Evolutionary conservation across 2,113 vertebrate species (phyloP), one percentile per base, ranked within the genome.

Genomic region (Axis porcinus): DNA sequence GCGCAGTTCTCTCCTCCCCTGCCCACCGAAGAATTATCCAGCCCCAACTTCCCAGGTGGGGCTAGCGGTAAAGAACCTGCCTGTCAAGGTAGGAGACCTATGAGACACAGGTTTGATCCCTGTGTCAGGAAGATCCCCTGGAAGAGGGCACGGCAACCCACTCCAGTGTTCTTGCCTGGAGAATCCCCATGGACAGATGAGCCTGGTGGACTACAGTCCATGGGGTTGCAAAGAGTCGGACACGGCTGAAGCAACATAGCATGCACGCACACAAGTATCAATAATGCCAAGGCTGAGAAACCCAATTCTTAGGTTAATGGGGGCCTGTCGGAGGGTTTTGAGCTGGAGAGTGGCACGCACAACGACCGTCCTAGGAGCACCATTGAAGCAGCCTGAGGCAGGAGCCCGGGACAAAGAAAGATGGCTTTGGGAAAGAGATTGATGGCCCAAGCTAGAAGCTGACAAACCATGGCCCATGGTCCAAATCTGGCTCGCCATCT

Each of bases 351-450:
- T n/a, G 40, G 45, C 0, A 0, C 30, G 28, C 78, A 16, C n/a
- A 19, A 23, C 0, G 2, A 23, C n/a, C 19, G 3, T 70, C n/a
- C 67, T n/a, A 40, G 25, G 6, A 21, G 3, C 2, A 1, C 58
- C 9, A 1, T 1, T 4, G 40, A 58, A 58, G 60, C 30, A 45
- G n/a, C 2, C 27, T 11, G 62, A 70, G n/a, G 19, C 67, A 40
- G 19, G 19, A 70, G 67, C 23, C n/a, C 19, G 40, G 19, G 67
- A 70, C 19, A 40, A 70, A 40, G 67, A 70, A 40, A 70, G n/a
- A 1, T 23, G 12, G n/a, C n/a, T 70, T 40, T 40, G 67, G 67
- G 19, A 70, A 70, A 70, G n/a, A 23, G n/a, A 40, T 23, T 0
- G 4, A 40, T 70, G n/a, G n/a, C n/a, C 19, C 67, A 23, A 40